Conservation (phyloP, 2,797 vertebrate genomes). For the Psittacula derbiana region DNA sequence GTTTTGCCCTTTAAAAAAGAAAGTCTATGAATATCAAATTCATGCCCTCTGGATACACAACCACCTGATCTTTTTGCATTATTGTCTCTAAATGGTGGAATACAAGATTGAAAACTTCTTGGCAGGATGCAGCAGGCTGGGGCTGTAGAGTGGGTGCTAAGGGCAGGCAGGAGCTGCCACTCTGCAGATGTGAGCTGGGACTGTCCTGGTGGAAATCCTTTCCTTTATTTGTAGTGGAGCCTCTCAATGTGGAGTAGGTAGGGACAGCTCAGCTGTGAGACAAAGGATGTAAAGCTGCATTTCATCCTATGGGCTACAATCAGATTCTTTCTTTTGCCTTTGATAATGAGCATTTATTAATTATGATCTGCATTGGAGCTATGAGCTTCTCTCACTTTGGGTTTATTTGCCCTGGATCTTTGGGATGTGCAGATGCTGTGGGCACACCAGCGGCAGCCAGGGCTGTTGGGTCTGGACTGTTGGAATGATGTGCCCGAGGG, state of each 20-base stretch:
- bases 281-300: neutral
- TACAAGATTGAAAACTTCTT: neutral
- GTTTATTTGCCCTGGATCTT: accelerated
- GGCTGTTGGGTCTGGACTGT: neutral
- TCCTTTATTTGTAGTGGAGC: neutral
- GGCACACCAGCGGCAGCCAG: accelerated
- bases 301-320: accelerated
- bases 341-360: neutral
- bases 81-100: neutral
- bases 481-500: accelerated
- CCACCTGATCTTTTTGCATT: neutral
- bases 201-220: neutral
- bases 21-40: constrained; percentile 35
- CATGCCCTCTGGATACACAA: neutral
- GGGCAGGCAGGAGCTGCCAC: neutral
- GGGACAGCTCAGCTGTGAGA: neutral
- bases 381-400: neutral
- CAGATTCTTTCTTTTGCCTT: neutral
- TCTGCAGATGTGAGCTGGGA: accelerated
- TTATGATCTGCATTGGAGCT: neutral
- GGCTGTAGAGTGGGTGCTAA: accelerated
- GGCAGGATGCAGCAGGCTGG: neutral
- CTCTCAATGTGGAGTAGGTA: accelerated
- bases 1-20: constrained; percentile 29
- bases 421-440: neutral